phyloP scores from a whole-genome alignment of 2,113 vertebrate species.

The Heterotis niloticus region DNA sequence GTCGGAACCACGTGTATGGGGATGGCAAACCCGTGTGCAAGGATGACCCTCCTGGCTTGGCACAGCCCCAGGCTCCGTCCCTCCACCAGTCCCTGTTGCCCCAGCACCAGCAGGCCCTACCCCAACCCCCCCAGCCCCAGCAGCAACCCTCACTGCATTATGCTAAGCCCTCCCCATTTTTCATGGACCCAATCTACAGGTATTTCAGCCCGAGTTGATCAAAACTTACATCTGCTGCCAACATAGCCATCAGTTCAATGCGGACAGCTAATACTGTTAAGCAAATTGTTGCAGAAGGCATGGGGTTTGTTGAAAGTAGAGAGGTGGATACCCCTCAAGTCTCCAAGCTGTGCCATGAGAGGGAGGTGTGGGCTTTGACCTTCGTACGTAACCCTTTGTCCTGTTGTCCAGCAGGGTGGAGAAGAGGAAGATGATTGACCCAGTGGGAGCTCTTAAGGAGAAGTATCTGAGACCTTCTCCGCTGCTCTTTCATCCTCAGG shows the following conservation, averaged over 20 bases:
- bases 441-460: slow-evolving; percentile 92
- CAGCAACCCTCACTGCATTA: slow-evolving; percentile 90
- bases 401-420: slow-evolving; percentile 99
- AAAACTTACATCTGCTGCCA: background rate
- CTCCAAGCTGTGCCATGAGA: background rate
- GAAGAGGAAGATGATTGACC: slow-evolving; percentile 96
- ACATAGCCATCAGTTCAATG: background rate
- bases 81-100: slow-evolving; percentile 74
- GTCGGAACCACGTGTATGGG: slow-evolving; percentile 85
- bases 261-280: background rate
- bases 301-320: background rate
- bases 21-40: slow-evolving; percentile 64
- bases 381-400: slow-evolving; percentile 91
- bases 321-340: background rate
- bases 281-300: background rate
- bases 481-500: slow-evolving; percentile 94
- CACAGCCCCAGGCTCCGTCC: slow-evolving; percentile 71
- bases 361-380: slow-evolving; percentile 40
- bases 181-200: slow-evolving; percentile 99
- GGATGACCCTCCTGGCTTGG: slow-evolving; percentile 72
- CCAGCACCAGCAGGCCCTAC: slow-evolving; percentile 75
- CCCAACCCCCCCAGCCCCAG: slow-evolving; percentile 74
- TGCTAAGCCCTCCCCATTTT: slow-evolving; percentile 95
- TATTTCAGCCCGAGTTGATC: slow-evolving; percentile 78
- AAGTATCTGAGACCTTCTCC: slow-evolving; percentile 91